Conservation (phyloP, 2,888 invertebrate species). For the Timema cristinae region DNA sequence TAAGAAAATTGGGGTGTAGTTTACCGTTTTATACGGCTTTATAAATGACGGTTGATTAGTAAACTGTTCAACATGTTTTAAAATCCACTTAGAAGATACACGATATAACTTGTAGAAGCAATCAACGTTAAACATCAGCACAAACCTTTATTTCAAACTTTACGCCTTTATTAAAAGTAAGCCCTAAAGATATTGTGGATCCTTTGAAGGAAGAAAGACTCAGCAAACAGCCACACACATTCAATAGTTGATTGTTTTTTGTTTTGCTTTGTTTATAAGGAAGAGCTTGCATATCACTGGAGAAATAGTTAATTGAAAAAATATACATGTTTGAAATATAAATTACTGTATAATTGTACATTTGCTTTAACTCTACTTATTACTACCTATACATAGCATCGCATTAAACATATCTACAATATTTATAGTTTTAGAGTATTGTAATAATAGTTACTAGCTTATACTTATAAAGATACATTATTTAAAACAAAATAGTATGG, state of each 20-base stretch:
- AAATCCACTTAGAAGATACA: too few species aligned
- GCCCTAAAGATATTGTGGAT: not conserved
- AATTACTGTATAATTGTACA: constrained; percentile 29
- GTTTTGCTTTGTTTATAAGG: constrained; percentile 23
- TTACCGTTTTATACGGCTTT: too few species aligned
- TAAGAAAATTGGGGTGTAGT: too few species aligned
- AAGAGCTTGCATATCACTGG: constrained; percentile 32
- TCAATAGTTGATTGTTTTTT: constrained; percentile 19
- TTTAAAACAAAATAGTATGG: not conserved
- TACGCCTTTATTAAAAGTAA: not conserved
- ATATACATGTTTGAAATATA: constrained; percentile 32
- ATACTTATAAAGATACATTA: not conserved
- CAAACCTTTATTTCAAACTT: not conserved
- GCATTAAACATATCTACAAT: constrained; percentile 24
- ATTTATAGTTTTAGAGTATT: constrained; percentile 19
- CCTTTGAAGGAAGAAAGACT: not conserved
- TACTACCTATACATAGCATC: constrained; percentile 21
- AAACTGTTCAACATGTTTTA: too few species aligned
- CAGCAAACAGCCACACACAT: constrained; percentile 7
- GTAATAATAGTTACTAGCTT: not conserved
- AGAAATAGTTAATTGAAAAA: constrained; percentile 31
- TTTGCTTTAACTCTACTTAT: constrained; percentile 21
- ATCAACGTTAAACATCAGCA: too few species aligned
- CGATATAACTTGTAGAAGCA: too few species aligned
- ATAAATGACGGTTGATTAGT: too few species aligned